Percentiles rank a stretch among this genome's conserved stretches.
Conservation (phyloP, 2,113 vertebrate genomes). For the Microtus pennsylvanicus region DNA sequence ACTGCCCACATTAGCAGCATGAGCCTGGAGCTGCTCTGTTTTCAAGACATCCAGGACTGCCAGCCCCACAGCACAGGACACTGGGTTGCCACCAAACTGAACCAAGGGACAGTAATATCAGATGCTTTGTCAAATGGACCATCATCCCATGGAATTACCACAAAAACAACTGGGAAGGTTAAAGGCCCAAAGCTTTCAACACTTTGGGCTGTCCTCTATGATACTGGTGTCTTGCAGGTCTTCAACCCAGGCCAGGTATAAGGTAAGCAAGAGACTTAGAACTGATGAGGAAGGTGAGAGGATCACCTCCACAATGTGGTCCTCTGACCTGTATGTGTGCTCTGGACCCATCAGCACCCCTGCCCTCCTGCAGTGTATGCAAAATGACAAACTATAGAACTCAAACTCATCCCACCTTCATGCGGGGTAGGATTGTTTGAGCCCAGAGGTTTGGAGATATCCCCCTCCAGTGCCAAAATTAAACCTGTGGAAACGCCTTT, state of each 20-base stretch:
- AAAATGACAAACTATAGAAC: not conserved
- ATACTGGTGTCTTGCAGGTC: not conserved
- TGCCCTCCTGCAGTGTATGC: not conserved
- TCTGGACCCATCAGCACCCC: not conserved
- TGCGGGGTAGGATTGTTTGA: not conserved
- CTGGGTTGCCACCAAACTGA: conserved; percentile 97
- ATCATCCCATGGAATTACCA: not conserved
- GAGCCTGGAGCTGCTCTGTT: conserved; percentile 91
- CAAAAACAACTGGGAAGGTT: not conserved
- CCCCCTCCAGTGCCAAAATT: not conserved
- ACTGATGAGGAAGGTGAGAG: no score
- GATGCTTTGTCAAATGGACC: not conserved
- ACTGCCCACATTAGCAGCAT: conserved; percentile 89
- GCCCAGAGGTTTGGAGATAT: not conserved
- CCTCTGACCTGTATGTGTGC: not conserved
- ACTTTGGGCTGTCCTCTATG: not conserved
- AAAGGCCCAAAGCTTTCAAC: not conserved
- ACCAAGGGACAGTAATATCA: conserved; percentile 56
- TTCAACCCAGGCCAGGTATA: not conserved
- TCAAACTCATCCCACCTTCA: not conserved
- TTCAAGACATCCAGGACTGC: conserved; percentile 95
- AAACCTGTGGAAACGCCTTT: not conserved
- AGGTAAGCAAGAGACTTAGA: not conserved
- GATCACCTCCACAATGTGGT: not conserved
- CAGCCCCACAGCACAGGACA: conserved; percentile 95